Percentiles rank a stretch among this genome's conserved stretches.
Conservation (phyloP, 2,888 invertebrate species). For the Cantharis lateralis region DNA sequence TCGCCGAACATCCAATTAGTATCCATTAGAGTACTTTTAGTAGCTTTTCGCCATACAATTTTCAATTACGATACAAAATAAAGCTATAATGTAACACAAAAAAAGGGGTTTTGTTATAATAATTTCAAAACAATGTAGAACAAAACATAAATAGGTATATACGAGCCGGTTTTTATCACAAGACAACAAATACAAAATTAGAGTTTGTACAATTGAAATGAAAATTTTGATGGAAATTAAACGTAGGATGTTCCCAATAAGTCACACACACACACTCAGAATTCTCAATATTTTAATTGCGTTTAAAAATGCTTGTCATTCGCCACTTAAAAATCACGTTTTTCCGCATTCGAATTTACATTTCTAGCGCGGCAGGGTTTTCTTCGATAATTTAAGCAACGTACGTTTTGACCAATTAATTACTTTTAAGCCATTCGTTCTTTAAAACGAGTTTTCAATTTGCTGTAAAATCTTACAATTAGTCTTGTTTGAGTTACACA, state of each 20-base stretch:
- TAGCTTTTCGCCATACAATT: constrained; percentile 9
- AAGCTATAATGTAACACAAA: not conserved
- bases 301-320: not conserved
- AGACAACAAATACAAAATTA: not conserved
- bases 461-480: not conserved
- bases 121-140: not conserved
- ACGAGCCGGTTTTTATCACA: not conserved
- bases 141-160: not conserved
- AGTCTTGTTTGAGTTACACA: not conserved
- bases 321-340: not conserved
- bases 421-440: not conserved
- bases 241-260: not conserved
- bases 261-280: not conserved
- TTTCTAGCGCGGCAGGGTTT: not conserved
- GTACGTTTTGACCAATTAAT: not conserved
- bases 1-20: constrained; percentile 20
- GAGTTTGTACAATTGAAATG: not conserved
- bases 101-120: not conserved
- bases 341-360: not conserved
- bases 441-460: not conserved
- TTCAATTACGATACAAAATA: constrained; percentile 14
- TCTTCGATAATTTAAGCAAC: not conserved
- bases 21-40: constrained; percentile 16
- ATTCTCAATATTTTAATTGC: not conserved
- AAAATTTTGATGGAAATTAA: not conserved